A percentile compares a stretch with the other conserved stretches of the same genome.
Evolutionary conservation across 2,888 invertebrate species (phyloP).

Genomic region (Syritta pipiens): DNA sequence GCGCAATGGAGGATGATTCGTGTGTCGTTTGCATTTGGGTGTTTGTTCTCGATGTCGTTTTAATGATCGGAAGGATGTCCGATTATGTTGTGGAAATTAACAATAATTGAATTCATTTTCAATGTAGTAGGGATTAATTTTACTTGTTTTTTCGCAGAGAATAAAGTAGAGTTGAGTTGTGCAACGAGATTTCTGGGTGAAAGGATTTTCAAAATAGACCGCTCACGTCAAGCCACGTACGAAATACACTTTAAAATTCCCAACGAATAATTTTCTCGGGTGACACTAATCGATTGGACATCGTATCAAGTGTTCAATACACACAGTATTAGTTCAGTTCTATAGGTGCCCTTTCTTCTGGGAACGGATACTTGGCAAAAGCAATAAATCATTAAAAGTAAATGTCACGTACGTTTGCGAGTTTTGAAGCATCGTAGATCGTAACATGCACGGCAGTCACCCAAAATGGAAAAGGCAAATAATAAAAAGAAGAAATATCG

Average conservation of each 20-base stretch:
- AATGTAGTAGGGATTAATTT: not conserved
- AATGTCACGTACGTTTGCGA: slow-evolving; percentile 57
- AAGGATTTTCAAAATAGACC: no score
- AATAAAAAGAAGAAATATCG: not conserved
- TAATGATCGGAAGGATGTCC: slow-evolving; percentile 17
- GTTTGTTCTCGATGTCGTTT: slow-evolving; percentile 25
- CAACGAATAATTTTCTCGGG: slow-evolving; percentile 35
- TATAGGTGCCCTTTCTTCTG: not conserved
- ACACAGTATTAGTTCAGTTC: slow-evolving; percentile 25
- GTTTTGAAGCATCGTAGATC: slow-evolving; percentile 41
- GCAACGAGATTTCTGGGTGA: no score
- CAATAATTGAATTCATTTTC: slow-evolving; percentile 35
- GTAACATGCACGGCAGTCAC: slow-evolving; percentile 31
- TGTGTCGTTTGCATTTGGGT: slow-evolving; percentile 32
- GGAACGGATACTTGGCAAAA: not conserved
- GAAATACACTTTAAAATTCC: slow-evolving; percentile 47
- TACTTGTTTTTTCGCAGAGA: not conserved
- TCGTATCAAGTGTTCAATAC: slow-evolving; percentile 36
- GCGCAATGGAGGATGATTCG: not conserved
- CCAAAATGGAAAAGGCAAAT: no score
- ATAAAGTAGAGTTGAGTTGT: no score
- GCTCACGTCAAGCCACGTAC: slow-evolving; percentile 31
- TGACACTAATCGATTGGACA: slow-evolving; percentile 60
- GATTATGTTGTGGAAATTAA: slow-evolving; percentile 29
- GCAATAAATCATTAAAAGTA: slow-evolving; percentile 57